Base-by-base conservation (phyloP, 2,888 invertebrate genomes). In the Sisyra nigra region DNA sequence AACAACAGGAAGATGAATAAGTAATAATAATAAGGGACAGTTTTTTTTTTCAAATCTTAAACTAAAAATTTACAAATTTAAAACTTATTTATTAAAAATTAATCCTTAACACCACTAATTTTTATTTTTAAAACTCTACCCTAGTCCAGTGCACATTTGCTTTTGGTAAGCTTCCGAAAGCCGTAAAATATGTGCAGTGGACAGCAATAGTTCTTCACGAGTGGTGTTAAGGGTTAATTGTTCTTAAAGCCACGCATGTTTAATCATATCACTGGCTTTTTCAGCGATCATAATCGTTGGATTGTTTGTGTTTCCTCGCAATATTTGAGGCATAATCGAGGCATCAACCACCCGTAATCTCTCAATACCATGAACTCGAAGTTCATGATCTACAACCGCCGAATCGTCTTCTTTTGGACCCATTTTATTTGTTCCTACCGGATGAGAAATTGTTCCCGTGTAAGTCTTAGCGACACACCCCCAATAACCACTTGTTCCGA, bases 351-450 rank as follows among this genome's bases (percentile, higher is more conserved):
- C 80, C 52, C 81, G 63, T 24, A 81, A 57, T 14, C 68, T 66
- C 30, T 65, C 59, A 4, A 81, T 65, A 1, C 79, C 79, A 52
- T 77, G 68, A 0, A 80, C 77, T 49, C 62, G 64, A 35, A 81
- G 58, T 50, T 68, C 64, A 2, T 72, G 68, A 55, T 80, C 75
- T 0, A 82, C 80, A 0, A 82, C 80, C 0, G 80, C 75, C 2
- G 63, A 60, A 3, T 57, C 58, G 52, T 80, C 79, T 56, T 65
- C 62, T 34, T 61, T 60, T 0, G 78, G 77, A 3, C 78, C 79
- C 79, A 80, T 80, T 56, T 76, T 79, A 55, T 76, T 77, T 0
- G 79, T 79, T 1, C 79, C 76, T 13, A 71, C 72, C 1, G 76
- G 78, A 61, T 81, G 80, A 52, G 64, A 80, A 45, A 82, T 76